Conservation (phyloP, 2,797 vertebrate genomes). For the Urocyon cinereoargenteus region DNA sequence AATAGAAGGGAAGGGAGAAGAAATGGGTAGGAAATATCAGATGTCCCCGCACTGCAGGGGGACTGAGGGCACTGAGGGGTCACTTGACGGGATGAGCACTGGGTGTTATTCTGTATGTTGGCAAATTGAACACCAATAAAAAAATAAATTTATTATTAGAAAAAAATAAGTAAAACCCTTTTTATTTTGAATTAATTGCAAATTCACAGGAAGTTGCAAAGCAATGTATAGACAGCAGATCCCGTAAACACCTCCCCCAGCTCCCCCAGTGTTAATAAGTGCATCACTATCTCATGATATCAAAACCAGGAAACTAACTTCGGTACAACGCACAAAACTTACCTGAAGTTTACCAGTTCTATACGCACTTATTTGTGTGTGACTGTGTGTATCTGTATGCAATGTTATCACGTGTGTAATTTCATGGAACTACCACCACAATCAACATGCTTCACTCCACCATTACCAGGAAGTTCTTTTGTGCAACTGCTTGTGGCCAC, state of each 20-base stretch:
- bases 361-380: neutral
- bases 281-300: neutral
- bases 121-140: too few species aligned
- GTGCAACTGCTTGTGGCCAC: neutral
- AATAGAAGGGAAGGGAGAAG: too few species aligned
- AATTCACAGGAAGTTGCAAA: neutral
- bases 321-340: neutral
- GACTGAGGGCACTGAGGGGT: too few species aligned
- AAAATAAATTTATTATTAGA: too few species aligned
- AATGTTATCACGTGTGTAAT: neutral
- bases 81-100: too few species aligned
- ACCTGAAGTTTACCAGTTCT: neutral
- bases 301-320: neutral
- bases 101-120: too few species aligned
- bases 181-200: neutral
- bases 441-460: neutral
- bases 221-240: neutral
- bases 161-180: neutral
- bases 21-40: too few species aligned
- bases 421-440: neutral
- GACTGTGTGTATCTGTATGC: too few species aligned
- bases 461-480: neutral
- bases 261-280: neutral
- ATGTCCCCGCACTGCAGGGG: too few species aligned
- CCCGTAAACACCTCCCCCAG: neutral